A percentile compares a stretch with the other conserved stretches of the same genome.
Evolutionary conservation across 2,797 vertebrate species (phyloP).

Genomic region (Synaphobranchus kaupii): DNA sequence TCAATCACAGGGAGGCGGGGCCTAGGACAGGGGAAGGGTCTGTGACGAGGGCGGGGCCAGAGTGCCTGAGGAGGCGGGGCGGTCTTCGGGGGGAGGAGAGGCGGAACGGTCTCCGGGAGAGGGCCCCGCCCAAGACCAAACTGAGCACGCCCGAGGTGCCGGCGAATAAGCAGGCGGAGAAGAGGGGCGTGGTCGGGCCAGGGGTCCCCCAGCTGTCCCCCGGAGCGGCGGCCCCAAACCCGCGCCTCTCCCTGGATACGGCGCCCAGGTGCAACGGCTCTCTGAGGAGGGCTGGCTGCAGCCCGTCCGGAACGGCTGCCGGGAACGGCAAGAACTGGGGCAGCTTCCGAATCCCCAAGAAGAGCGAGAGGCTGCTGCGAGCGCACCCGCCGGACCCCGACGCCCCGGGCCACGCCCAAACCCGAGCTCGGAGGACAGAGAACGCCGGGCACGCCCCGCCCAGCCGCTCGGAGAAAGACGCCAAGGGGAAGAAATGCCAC

Average conservation of each 20-base stretch:
- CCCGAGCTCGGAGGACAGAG: slow-evolving; percentile 63
- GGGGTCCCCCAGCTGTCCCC: slow-evolving; percentile 55
- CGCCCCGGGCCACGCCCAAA: slow-evolving; percentile 5
- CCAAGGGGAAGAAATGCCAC: slow-evolving; percentile 75
- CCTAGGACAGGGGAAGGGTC: slow-evolving; percentile 61
- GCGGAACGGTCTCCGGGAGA: slow-evolving; percentile 71
- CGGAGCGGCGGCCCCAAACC: slow-evolving; percentile 56
- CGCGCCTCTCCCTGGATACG: slow-evolving; percentile 2
- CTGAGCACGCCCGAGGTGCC: slow-evolving; percentile 76
- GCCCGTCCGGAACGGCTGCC: slow-evolving; percentile 68
- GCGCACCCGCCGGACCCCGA: slow-evolving; percentile 50
- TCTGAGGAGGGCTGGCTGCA: slow-evolving; percentile 67
- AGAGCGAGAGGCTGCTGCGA: slow-evolving; percentile 75
- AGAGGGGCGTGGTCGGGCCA: slow-evolving; percentile 66
- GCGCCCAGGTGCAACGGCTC: slow-evolving; percentile 74
- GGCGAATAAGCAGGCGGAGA: slow-evolving; percentile 77
- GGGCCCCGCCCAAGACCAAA: slow-evolving; percentile 67
- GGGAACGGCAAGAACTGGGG: slow-evolving; percentile 89
- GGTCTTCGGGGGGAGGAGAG: slow-evolving; percentile 63
- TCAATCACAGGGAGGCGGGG: slow-evolving; percentile 51
- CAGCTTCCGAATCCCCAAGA: slow-evolving; percentile 94
- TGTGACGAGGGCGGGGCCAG: slow-evolving; percentile 46
- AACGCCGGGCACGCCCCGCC: slow-evolving; percentile 71
- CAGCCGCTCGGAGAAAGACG: slow-evolving; percentile 77
- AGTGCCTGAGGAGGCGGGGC: slow-evolving; percentile 67